Base-by-base conservation (phyloP, 1,140 invertebrate species). In the Zaprionus ornatus region DNA sequence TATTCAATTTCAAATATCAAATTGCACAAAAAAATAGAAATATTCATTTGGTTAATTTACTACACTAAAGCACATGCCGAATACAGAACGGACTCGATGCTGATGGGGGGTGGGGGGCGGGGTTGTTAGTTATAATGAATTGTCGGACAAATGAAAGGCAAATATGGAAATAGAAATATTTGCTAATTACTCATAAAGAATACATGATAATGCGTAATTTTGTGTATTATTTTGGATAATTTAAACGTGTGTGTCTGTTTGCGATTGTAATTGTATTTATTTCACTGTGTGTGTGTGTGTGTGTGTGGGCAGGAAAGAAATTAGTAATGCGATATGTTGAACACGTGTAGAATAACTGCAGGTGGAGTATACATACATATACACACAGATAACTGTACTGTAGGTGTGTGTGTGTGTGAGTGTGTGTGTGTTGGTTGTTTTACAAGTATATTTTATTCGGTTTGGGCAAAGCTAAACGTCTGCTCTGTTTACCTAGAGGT, bases 401-500 rank as follows among this genome's bases (percentile, higher is more conserved):
- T 52, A 40, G 29, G 29, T 57, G 7, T 68, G 32, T 48, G 40
- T 69, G 15, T 37, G 17, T 72, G 17, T 62, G 27, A 48, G 50
- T 61, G 32, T 50, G 40, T 42, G 40, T 60, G 19, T 65, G 55
- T 73, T 50, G 15, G 27, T 27, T 37, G 57, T 21, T 56, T 68
- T 59, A 68, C 37, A 74, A 74, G 72, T 62, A 77, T 73, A 67
- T 77, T 40, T 75, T 42, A 56, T 62, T 62, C 66, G 40, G 9
- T 54, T 57, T 40, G 48, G 54, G 42, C 25, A 13, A 54, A 62
- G 37, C 72, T 70, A 70, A 71, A 64, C 37, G 57, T 77, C 64
- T 80, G 69, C 25, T 42, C 52, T 77, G 81, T 83, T 85, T 70
- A 77, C 82, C 82, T 67, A 80, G 27, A 77, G 77, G 77, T 61